phyloP scores from a whole-genome alignment of 1,140 invertebrate species.

The Alviniconcha marisindica region DNA sequence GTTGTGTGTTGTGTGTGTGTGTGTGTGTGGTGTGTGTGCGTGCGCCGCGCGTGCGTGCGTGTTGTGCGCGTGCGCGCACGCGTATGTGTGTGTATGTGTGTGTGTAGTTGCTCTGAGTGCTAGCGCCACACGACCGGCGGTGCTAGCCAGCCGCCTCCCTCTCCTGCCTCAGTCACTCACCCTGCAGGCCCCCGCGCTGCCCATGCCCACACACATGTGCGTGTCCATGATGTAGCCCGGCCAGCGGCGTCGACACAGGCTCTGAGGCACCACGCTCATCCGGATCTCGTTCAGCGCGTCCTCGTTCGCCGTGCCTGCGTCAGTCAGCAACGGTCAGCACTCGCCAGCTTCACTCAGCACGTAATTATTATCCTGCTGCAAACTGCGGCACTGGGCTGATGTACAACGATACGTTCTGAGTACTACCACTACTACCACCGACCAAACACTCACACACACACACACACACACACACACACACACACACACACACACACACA shows the following conservation, averaged over 20 bases:
- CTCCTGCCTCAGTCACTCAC: conserved; percentile 30
- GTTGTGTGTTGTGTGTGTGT: too few relatives aligned
- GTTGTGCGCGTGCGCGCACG: too few relatives aligned
- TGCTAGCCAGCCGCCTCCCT: too few relatives aligned
- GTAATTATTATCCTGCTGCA: neutral
- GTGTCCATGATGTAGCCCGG: conserved; percentile 36
- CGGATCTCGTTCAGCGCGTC: conserved; percentile 37
- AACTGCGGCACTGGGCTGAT: neutral
- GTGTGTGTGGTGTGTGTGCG: too few relatives aligned
- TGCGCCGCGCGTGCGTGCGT: too few relatives aligned
- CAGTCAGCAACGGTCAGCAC: neutral
- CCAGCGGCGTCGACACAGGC: conserved; percentile 45
- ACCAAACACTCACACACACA: too few relatives aligned
- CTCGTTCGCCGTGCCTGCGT: conserved; percentile 14
- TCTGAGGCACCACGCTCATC: conserved; percentile 21
- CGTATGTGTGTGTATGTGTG: too few relatives aligned
- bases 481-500: conserved; percentile 7
- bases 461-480: too few relatives aligned
- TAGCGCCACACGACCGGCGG: too few relatives aligned
- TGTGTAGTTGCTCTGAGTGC: too few relatives aligned
- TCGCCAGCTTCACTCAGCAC: neutral
- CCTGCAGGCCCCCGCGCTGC: conserved; percentile 51
- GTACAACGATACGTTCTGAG: neutral
- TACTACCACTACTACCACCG: neutral
- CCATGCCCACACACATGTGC: conserved; percentile 52